Evolutionary conservation across 2,113 vertebrate genomes (phyloP).

Genomic region (Chamaetylas fuelleborni): DNA sequence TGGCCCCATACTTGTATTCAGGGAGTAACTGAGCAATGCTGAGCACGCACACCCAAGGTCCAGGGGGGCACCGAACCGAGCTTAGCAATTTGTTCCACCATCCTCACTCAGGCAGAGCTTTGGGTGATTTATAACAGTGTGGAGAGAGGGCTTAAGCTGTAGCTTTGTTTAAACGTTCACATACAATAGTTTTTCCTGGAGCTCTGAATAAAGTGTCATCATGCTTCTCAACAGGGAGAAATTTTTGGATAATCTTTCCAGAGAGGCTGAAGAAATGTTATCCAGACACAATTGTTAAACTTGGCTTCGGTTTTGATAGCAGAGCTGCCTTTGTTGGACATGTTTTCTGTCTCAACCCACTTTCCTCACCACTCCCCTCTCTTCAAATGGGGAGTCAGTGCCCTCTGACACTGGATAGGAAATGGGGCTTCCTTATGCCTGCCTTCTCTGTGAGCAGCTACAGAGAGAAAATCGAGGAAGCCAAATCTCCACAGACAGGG

Average conservation of each 20-base stretch:
- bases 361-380: background rate
- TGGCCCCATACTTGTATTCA: background rate
- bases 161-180: background rate
- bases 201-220: background rate
- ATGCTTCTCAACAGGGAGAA: background rate
- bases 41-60: background rate
- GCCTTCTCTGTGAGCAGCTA: background rate
- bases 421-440: background rate
- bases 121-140: background rate
- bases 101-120: background rate
- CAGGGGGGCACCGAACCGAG: background rate
- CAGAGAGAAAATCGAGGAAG: background rate
- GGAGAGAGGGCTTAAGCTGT: background rate
- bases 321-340: background rate
- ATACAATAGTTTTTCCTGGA: background rate
- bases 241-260: background rate
- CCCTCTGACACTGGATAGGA: background rate
- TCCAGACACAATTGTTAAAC: background rate
- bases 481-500: background rate
- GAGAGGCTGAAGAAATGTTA: background rate
- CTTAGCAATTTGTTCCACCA: background rate
- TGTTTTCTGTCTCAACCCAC: accelerated
- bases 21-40: background rate
- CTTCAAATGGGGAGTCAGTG: background rate
- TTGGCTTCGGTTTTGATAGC: background rate